Base-by-base conservation (phyloP, 2,888 invertebrate species). In the Trissolcus brochymenae region DNA sequence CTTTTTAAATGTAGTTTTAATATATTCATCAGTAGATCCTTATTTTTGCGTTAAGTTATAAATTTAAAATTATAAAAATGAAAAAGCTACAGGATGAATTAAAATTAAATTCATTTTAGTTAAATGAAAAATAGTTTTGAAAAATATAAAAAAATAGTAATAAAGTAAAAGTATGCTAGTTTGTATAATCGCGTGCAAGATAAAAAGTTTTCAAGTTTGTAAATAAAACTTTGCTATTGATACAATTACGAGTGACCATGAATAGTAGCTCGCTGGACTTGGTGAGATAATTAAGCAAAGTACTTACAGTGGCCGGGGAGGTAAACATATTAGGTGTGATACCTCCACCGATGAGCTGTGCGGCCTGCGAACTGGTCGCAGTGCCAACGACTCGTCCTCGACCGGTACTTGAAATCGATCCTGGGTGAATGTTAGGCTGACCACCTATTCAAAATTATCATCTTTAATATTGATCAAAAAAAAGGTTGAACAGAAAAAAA, bases 241-340 rank as follows among this genome's bases (percentile, higher is more conserved):
- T 46, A 46, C 55, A 54, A 73, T n/a, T 55, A 67, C 50, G 67
- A 53, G 35, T 62, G 62, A 64, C 59, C 57, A 54, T 66, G 41
- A 62, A 70, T 35, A 77, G 79, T 81, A 81, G 80, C 84, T 83
- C 79, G 81, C 82, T 81, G 80, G 64, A 80, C 67, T 73, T 72
- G 3, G 49, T 68, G 56, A 50, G 50, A 60, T 56, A 35, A 35
- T 2, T 7, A 7, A 16, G 46, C n/a, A 1, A 14, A 17, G 40
- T 84, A 87, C 89, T 87, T 85, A 90, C 89, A 80, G 88, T 88
- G 40, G 89, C 87, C 51, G 89, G 88, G 41, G 90, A 90, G 6
- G 90, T 90, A 82, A 94, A 93, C 85, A 93, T 90, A 78, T 93
- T 92, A 17, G 94, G 94, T 65, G 94, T 93, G 81, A 94, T 93